phyloP scores from a whole-genome alignment of 2,888 invertebrate genomes.

The Tethea ocularis region DNA sequence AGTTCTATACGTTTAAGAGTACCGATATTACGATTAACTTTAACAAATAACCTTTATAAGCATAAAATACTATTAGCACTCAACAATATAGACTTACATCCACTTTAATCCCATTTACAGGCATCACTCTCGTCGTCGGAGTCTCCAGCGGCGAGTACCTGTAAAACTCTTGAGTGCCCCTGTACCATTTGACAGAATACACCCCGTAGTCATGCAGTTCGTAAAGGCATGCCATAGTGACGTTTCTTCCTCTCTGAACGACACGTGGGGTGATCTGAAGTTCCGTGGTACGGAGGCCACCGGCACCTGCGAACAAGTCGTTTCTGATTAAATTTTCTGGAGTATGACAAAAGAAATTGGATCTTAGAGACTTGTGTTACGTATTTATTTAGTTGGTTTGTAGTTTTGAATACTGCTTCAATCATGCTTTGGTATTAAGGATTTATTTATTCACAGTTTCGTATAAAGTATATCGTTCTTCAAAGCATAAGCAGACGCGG shows the following conservation, averaged over 20 bases:
- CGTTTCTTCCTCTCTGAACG: conserved; percentile 87
- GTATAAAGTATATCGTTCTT: too few species aligned
- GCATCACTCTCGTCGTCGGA: conserved; percentile 88
- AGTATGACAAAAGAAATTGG: conserved; percentile 3
- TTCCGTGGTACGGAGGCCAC: conserved; percentile 88
- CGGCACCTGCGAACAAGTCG: conserved; percentile 73
- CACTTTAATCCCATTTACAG: conserved; percentile 89
- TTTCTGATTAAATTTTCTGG: conserved; percentile 5
- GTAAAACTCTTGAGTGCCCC: conserved; percentile 92
- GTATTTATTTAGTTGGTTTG: not conserved
- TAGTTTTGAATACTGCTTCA: not conserved
- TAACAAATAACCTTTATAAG: not conserved
- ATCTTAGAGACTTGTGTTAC: not conserved
- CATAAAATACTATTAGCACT: conserved; percentile 5
- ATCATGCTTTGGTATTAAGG: too few species aligned
- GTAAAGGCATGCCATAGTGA: conserved; percentile 89
- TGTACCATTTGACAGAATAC: conserved; percentile 94
- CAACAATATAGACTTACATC: conserved; percentile 87
- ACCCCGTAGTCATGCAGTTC: conserved; percentile 89
- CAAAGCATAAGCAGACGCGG: too few species aligned
- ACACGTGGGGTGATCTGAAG: conserved; percentile 88
- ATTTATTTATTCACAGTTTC: too few species aligned
- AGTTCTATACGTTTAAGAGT: too few species aligned
- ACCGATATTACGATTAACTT: not conserved
- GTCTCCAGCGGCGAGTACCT: conserved; percentile 90